Percentiles rank a stretch among this genome's conserved stretches.
Conservation (phyloP, 1,140 invertebrate species). For the Andrena cerasifolii region DNA sequence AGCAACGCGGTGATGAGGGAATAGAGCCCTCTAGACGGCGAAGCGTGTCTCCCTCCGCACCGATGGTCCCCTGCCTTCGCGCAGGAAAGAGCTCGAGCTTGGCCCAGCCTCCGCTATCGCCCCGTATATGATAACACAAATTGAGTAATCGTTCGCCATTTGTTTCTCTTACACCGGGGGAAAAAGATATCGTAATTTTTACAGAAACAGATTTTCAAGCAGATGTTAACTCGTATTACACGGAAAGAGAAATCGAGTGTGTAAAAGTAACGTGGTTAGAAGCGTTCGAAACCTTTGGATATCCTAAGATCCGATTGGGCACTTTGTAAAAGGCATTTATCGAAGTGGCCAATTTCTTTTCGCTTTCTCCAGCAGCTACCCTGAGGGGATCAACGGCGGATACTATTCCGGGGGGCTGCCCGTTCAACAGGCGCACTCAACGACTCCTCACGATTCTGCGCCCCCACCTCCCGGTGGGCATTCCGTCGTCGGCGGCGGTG, state of each 20-base stretch:
- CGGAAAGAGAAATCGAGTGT: constrained; percentile 65
- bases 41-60: no score
- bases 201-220: constrained; percentile 77
- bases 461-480: constrained; percentile 84
- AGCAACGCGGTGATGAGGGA: no score
- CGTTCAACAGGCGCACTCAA: constrained; percentile 89
- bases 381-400: constrained; percentile 87
- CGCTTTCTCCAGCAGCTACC: constrained; percentile 81
- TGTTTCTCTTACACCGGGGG: constrained; percentile 64
- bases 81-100: no score
- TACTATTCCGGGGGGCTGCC: constrained; percentile 87
- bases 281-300: constrained; percentile 64
- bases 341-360: constrained; percentile 78
- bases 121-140: no score
- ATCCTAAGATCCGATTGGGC: constrained; percentile 64
- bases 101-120: no score
- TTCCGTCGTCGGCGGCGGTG: constrained; percentile 78
- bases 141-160: constrained; percentile 65
- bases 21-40: no score
- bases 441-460: constrained; percentile 88
- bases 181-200: constrained; percentile 76
- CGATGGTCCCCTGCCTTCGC: no score
- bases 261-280: constrained; percentile 62
- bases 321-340: constrained; percentile 68
- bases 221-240: constrained; percentile 73